phyloP scores from a whole-genome alignment of 2,113 vertebrate genomes.

The Carassius gibelio region DNA sequence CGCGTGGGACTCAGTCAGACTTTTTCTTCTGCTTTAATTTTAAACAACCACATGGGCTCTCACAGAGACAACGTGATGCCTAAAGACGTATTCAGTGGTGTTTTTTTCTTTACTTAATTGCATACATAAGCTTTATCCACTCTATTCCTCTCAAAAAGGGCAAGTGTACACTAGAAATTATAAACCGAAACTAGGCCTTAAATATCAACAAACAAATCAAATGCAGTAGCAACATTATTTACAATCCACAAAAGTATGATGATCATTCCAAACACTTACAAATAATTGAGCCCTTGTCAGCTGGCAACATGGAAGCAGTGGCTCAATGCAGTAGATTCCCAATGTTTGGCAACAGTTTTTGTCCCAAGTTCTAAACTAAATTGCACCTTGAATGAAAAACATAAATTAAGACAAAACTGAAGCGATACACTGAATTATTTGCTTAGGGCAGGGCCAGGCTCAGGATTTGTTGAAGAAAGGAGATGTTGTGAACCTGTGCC shows the following conservation, averaged over 20 bases:
- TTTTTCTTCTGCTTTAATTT: neutral
- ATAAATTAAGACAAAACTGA: neutral
- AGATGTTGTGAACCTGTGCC: neutral
- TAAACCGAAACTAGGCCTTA: constrained; percentile 28
- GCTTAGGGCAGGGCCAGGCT: neutral
- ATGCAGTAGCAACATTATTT: constrained; percentile 60
- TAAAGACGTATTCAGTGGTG: neutral
- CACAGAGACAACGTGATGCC: neutral
- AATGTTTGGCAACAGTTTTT: neutral
- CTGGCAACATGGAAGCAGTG: neutral
- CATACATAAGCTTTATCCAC: constrained; percentile 4
- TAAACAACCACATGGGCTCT: neutral
- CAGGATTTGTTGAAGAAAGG: neutral
- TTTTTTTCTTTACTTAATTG: neutral
- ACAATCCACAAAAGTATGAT: constrained; percentile 55
- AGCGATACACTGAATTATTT: neutral
- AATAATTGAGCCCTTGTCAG: constrained; percentile 44
- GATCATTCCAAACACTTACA: constrained; percentile 66
- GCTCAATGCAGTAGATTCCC: neutral
- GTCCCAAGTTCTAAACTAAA: neutral
- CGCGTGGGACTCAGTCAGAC: neutral
- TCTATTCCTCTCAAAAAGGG: neutral
- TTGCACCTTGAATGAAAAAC: neutral
- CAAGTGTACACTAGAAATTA: constrained; percentile 52
- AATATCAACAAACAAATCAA: constrained; percentile 24